Evolutionary conservation across 1,140 invertebrate species (phyloP).

Genomic region (Coelopa frigida): DNA sequence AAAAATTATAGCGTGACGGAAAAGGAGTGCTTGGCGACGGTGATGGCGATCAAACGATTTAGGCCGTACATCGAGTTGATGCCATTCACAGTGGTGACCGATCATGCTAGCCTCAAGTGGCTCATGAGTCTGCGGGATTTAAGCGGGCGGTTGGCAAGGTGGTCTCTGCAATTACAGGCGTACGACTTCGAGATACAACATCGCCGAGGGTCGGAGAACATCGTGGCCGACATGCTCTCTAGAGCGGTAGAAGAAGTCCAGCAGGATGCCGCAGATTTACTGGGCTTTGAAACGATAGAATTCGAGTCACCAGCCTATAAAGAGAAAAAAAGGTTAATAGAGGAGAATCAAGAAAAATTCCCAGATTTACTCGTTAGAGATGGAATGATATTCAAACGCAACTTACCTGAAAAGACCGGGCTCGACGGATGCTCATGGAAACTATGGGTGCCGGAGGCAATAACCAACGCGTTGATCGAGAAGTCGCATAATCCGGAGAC

Average conservation of each 20-base stretch:
- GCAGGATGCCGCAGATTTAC: too few relatives aligned
- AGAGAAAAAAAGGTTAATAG: too few relatives aligned
- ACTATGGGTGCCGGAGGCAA: too few relatives aligned
- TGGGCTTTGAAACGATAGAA: too few relatives aligned
- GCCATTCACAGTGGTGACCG: slow-evolving; percentile 38
- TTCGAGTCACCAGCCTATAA: too few relatives aligned
- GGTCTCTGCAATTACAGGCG: slow-evolving; percentile 21
- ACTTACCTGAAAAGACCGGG: too few relatives aligned
- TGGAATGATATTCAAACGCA: too few relatives aligned
- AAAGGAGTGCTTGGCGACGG: slow-evolving; percentile 44
- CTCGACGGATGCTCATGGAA: too few relatives aligned
- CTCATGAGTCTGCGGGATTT: slow-evolving; percentile 25
- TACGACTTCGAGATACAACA: slow-evolving; percentile 29
- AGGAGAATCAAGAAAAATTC: too few relatives aligned
- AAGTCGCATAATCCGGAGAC: too few relatives aligned
- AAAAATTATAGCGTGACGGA: slow-evolving; percentile 42
- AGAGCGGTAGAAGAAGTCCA: not conserved
- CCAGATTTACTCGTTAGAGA: too few relatives aligned
- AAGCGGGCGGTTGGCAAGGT: slow-evolving; percentile 26
- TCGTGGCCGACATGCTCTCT: slow-evolving; percentile 14
- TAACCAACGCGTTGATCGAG: too few relatives aligned
- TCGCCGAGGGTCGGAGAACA: slow-evolving; percentile 21
- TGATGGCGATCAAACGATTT: slow-evolving; percentile 45
- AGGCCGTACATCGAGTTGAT: slow-evolving; percentile 39
- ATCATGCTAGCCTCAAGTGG: slow-evolving; percentile 21